Conservation (phyloP, 2,113 vertebrate species). For the Phycodurus eques region DNA sequence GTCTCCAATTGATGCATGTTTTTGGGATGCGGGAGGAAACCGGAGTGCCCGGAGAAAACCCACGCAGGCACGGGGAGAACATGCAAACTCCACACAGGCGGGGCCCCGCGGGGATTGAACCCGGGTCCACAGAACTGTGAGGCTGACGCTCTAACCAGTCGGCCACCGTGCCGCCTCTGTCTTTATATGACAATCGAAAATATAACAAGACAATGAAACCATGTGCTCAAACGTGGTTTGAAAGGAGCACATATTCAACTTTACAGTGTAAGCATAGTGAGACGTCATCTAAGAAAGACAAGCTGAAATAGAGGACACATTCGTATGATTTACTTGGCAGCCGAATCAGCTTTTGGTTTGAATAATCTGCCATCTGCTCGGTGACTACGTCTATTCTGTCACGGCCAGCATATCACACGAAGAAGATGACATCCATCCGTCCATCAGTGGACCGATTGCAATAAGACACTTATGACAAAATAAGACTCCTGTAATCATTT, state of each 20-base stretch:
- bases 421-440: neutral
- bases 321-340: conserved; percentile 46
- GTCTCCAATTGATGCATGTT: too few species aligned
- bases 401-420: conserved; percentile 6
- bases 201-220: conserved; percentile 4
- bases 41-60: too few species aligned
- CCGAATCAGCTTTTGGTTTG: conserved; percentile 48
- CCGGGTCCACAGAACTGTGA: too few species aligned
- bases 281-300: conserved; percentile 32
- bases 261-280: conserved; percentile 28
- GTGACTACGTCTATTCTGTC: conserved; percentile 38
- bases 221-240: conserved; percentile 6
- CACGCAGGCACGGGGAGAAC: too few species aligned
- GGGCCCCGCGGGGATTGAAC: too few species aligned
- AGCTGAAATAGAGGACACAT: conserved; percentile 24
- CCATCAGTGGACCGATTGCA: neutral
- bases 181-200: conserved; percentile 9
- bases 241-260: conserved; percentile 1
- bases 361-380: conserved; percentile 61
- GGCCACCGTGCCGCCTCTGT: too few species aligned
- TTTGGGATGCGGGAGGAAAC: too few species aligned
- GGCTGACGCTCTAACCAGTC: too few species aligned
- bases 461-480: conserved; percentile 11
- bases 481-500: neutral
- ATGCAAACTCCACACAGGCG: too few species aligned